phyloP scores from a whole-genome alignment of 2,888 invertebrate genomes.

The Leptura quadrifasciata region DNA sequence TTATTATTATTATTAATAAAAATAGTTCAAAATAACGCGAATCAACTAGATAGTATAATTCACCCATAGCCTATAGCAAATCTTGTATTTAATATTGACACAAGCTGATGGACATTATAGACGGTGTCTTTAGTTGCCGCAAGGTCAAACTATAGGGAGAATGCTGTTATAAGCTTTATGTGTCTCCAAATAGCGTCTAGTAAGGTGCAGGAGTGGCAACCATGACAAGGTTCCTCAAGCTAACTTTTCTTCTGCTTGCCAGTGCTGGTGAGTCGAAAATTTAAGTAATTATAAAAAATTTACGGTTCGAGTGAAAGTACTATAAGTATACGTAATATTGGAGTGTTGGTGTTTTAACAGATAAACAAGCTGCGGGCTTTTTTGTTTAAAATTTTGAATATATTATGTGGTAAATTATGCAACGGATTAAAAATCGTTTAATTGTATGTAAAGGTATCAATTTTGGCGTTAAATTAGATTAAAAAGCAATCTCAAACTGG shows the following conservation, averaged over 20 bases:
- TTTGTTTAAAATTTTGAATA: constrained; percentile 11
- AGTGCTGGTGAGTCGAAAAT: constrained; percentile 37
- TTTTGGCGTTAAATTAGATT: neutral
- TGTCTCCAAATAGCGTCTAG: constrained; percentile 45
- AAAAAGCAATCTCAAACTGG: neutral
- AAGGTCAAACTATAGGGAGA: constrained; percentile 40
- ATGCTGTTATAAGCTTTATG: constrained; percentile 48
- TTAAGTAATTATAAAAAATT: constrained; percentile 11
- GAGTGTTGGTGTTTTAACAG: constrained; percentile 9
- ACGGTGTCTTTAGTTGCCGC: neutral
- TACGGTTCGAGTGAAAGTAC: constrained; percentile 30
- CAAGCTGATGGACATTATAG: constrained; percentile 12
- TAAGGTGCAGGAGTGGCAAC: constrained; percentile 43
- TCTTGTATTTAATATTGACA: constrained; percentile 22
- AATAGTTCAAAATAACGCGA: neutral
- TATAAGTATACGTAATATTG: constrained; percentile 15
- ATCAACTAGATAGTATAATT: neutral
- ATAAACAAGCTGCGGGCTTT: neutral
- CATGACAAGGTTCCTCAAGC: constrained; percentile 46
- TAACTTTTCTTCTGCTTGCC: constrained; percentile 50
- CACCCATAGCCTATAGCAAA: neutral
- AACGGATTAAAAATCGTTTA: neutral
- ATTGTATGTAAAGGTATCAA: neutral
- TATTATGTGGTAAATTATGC: constrained; percentile 4
- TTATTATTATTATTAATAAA: no score